Evolutionary conservation across 2,113 vertebrate genomes (phyloP).

Genomic region (Orycteropus afer): DNA sequence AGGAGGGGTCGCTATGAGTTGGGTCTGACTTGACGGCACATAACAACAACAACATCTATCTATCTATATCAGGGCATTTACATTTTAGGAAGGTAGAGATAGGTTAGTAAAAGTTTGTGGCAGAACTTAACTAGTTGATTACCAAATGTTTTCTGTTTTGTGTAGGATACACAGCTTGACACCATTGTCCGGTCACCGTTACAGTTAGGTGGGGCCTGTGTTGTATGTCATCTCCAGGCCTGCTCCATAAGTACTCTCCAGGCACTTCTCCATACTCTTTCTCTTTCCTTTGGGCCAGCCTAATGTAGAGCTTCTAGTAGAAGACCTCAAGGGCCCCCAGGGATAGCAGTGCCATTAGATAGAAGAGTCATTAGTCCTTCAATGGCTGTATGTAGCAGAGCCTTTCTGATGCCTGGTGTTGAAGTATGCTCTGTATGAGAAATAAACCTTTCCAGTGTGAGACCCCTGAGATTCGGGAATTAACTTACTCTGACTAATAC

Average conservation of each 20-base stretch:
- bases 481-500: background rate
- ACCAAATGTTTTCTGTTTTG: background rate
- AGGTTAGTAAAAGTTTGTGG: background rate
- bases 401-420: background rate
- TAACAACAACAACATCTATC: no score
- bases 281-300: background rate
- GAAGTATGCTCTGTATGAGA: background rate
- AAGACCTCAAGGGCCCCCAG: background rate
- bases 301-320: background rate
- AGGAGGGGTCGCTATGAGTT: no score
- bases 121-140: background rate
- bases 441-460: background rate
- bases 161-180: background rate
- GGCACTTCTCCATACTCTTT: background rate
- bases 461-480: background rate
- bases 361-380: background rate
- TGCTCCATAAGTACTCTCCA: background rate
- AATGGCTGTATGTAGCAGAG: background rate
- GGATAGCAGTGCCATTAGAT: background rate
- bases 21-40: no score
- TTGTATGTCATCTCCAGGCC: background rate
- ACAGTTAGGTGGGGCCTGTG: background rate
- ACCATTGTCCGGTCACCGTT: constrained; percentile 1
- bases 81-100: background rate
- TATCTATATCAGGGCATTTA: background rate